These are phyloP conservation scores for Sympetrum striolatum DNA, from an alignment of 2,888 invertebrate species.

Conservation along the genomic window DNA sequence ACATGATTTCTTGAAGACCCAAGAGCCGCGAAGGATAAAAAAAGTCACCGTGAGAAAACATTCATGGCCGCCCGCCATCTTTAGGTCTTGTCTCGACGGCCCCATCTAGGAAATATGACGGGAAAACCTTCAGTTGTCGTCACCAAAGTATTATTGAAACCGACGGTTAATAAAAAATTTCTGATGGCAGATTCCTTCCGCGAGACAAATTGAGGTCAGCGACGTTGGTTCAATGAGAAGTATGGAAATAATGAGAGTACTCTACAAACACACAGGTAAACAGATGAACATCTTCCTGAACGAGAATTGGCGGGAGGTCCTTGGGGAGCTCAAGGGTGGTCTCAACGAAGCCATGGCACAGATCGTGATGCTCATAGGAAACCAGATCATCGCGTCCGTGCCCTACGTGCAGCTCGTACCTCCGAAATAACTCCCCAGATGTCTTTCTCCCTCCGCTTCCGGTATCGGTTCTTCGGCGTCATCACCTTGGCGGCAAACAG, in stretches of 20 bases:
- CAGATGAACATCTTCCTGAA: constrained; percentile 45
- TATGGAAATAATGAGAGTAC: not conserved
- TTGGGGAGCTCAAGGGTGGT: constrained; percentile 23
- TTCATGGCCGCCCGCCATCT: no score
- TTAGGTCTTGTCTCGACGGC: no score
- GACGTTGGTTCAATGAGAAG: no score
- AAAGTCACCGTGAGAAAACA: no score
- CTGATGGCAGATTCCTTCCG: not conserved
- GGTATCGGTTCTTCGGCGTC: not conserved
- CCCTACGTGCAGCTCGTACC: constrained; percentile 35
- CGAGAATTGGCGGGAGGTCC: constrained; percentile 45
- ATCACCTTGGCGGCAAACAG: no score
- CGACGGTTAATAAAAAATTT: no score
- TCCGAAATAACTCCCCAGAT: not conserved
- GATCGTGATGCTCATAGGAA: not conserved
- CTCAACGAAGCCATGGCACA: constrained; percentile 17
- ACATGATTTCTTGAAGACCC: no score
- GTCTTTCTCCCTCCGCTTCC: not conserved
- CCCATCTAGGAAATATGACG: no score
- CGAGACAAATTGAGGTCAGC: not conserved
- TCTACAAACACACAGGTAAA: constrained; percentile 23
- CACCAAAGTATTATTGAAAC: no score
- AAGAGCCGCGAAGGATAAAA: no score
- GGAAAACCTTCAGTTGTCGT: no score
- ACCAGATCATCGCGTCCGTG: constrained; percentile 17